Evolutionary conservation across 30 jellyfish, hydroid and myxozoan species (phyloP).

Genomic region (Chrysaora quinquecirrha): DNA sequence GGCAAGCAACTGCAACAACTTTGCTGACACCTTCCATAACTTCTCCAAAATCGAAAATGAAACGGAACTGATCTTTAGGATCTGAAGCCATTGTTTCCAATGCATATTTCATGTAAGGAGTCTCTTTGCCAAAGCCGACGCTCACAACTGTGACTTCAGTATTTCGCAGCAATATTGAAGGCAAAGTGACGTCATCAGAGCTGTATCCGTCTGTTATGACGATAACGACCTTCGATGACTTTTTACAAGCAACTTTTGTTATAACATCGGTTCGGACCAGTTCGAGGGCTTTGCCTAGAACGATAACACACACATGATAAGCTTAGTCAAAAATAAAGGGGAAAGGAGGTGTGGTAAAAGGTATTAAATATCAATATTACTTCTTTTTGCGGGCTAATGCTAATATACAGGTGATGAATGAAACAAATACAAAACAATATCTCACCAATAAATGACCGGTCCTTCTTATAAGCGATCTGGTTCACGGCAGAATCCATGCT

Average conservation of each 20-base stretch:
- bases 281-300: slow-evolving; percentile 92
- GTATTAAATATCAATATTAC: no score
- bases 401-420: no score
- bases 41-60: slow-evolving; percentile 85
- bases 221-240: slow-evolving; percentile 74
- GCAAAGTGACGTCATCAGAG: slow-evolving; percentile 90
- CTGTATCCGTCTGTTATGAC: slow-evolving; percentile 92
- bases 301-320: no score
- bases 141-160: slow-evolving; percentile 84
- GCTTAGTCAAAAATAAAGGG: no score
- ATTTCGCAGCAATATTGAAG: slow-evolving; percentile 89
- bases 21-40: slow-evolving; percentile 80
- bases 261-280: slow-evolving; percentile 87
- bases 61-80: slow-evolving; percentile 80
- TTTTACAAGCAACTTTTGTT: slow-evolving; percentile 72
- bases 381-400: no score
- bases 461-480: slow-evolving; percentile 68
- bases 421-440: no score
- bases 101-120: slow-evolving; percentile 89
- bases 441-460: slow-evolving; percentile 85
- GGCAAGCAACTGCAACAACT: slow-evolving; percentile 80
- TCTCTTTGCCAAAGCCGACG: slow-evolving; percentile 93
- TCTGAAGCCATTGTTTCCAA: slow-evolving; percentile 91
- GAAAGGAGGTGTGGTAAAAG: no score
- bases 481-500: slow-evolving; percentile 74